Evolutionary conservation across 2,113 vertebrate genomes (phyloP), one percentile per base, ranked within the genome.

Genomic region (Verasper variegatus): DNA sequence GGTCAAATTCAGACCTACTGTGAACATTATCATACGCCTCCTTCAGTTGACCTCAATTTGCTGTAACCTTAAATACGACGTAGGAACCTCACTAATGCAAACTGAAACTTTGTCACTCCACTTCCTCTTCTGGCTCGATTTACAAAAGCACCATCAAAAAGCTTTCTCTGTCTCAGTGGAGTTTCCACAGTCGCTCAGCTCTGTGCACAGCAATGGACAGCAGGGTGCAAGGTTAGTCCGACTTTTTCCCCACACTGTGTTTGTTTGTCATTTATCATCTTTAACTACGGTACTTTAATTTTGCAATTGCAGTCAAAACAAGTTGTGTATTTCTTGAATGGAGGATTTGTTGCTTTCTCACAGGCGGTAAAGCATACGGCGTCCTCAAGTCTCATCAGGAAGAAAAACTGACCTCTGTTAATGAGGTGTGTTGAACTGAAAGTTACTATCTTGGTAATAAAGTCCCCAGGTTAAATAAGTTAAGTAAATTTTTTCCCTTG

Each of bases 341-440:
- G 1, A 0, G 18, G 0, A 45, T 57, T n/a, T 42, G 49, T 45
- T 31, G 31, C 6, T 31, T 67, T 78, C 47, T 74, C 6, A 69
- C 84, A 96, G 95, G 95, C 57, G 95, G 95, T 54, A 96, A 96
- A 90, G 93, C 92, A 3, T 96, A 85, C 4, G 93, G 95, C 62
- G n/a, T 87, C 15, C 88, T 94, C 24, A 96, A 95, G 85, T 89
- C 91, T 79, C 91, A 95, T 26, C 95, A 96, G 76, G 94, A 95
- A 55, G 94, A 95, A 52, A 89, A 83, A 67, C 88, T 96, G 13
- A 89, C 93, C 45, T 71, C 78, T 18, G 69, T 91, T 49, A 94
- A 94, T 87, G 89, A 94, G 87, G 93, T 93, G 18, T 66, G 87
- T 73, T 21, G 1, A 42, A 20, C 20, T 58, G 7, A 40, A 40